A percentile compares a stretch with the other conserved stretches of the same genome.
phyloP scores from a whole-genome alignment of 2,113 vertebrate genomes.

The Archilochus colubris region DNA sequence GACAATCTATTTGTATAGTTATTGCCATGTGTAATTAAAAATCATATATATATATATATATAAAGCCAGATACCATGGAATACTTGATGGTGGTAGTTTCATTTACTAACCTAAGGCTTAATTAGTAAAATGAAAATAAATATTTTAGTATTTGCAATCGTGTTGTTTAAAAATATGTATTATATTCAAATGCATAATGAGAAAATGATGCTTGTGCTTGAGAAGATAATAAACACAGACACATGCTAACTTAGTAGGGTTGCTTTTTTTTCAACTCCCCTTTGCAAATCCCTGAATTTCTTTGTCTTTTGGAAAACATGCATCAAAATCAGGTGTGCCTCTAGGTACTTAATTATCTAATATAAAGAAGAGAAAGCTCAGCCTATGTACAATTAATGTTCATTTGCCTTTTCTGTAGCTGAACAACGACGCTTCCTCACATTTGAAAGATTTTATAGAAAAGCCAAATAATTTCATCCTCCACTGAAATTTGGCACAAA shows the following conservation, averaged over 20 bases:
- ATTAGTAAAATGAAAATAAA: background rate
- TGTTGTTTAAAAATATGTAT: background rate
- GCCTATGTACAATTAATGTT: background rate
- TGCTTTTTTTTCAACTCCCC: background rate
- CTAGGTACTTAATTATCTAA: background rate
- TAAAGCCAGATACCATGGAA: background rate
- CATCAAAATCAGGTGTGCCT: background rate
- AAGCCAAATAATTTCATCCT: background rate
- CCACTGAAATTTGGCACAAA: background rate
- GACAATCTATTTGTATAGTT: background rate
- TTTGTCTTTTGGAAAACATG: background rate
- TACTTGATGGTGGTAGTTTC: background rate
- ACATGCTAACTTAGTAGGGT: background rate
- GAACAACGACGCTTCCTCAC: background rate
- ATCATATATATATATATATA: background rate
- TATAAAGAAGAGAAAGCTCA: background rate
- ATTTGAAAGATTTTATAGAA: background rate
- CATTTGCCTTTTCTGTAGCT: background rate
- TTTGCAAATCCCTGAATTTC: background rate
- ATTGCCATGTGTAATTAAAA: background rate
- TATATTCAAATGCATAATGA: background rate
- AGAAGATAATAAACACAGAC: background rate
- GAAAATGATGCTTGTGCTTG: background rate
- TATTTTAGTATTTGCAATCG: background rate
- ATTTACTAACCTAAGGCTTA: background rate